phyloP scores from a whole-genome alignment of 2,113 vertebrate species.

The Oreotragus oreotragus region DNA sequence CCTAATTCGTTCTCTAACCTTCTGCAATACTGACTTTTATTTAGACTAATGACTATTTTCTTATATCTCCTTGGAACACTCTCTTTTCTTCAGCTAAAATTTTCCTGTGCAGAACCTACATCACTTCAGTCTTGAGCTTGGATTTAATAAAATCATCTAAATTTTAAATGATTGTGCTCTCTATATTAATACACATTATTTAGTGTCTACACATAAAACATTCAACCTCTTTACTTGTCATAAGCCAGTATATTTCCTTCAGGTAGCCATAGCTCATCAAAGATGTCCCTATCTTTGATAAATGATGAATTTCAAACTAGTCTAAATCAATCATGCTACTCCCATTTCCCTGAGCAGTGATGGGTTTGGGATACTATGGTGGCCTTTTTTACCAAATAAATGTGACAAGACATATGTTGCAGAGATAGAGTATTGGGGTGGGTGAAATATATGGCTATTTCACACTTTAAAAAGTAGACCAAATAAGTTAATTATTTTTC shows the following conservation, averaged over 20 bases:
- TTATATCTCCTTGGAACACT: neutral
- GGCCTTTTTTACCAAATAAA: neutral
- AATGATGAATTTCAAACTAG: neutral
- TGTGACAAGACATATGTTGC: neutral
- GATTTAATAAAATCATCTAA: neutral
- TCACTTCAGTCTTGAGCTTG: neutral
- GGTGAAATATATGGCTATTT: neutral
- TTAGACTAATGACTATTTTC: neutral
- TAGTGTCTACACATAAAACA: neutral
- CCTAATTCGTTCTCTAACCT: neutral
- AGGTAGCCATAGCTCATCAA: neutral
- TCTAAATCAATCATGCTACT: neutral
- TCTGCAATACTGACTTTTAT: neutral
- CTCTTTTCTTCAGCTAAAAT: neutral
- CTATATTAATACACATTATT: neutral
- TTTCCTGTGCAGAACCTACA: neutral
- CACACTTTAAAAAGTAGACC: neutral
- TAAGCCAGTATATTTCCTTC: neutral
- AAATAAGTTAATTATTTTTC: neutral
- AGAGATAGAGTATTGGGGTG: neutral
- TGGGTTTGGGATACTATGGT: neutral
- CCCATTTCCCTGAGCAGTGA: neutral
- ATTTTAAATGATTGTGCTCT: neutral
- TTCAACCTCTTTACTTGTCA: neutral
- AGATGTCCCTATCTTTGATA: neutral